Evolutionary conservation across 2,888 invertebrate genomes (phyloP), one percentile per base, ranked within the genome.

Genomic region (Sinodicranocentrus sp.): DNA sequence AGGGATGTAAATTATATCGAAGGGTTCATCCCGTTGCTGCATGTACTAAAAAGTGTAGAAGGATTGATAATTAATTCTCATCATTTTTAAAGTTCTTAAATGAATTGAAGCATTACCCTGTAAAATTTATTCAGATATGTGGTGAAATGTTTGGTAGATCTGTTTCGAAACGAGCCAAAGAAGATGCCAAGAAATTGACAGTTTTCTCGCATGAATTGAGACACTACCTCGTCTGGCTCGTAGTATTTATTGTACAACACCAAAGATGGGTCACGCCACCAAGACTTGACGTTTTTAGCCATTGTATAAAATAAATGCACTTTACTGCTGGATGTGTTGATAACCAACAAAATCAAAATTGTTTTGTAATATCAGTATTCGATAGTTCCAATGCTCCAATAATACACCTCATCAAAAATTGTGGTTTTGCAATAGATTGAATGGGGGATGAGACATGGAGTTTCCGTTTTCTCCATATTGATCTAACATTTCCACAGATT

Each of bases 101-200:
- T 39, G 39, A 39, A 39, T 8, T 39, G 5, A 13, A 39, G 39
- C 13, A 39, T 52, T 68, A 86, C 87, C n/a, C 76, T 52, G 52
- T 85, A 85, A 44, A 87, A 86, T 39, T 77, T 78, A 33, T 84
- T 77, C 23, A 87, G 75, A 44, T 85, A 85, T 13, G 79, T 78
- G 57, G 80, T 67, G 17, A 87, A 82, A 44, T 85, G 80, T 43
- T 86, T 77, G 1, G 85, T 84, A 6, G 86, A 70, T 6, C 82
- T 78, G 65, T 86, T 87, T 33, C 86, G 73, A 48, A 77, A 87
- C 6, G 87, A 77, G 1, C 82, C 87, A 63, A 87, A 87, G 44
- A 86, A 84, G 5, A 87, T 63, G 1, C 70, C 87, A 21, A 87
- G 59, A 21, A 86, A 68, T 28, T 84, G 68, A 6, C 72, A 68